phyloP scores from a whole-genome alignment of 2,113 vertebrate genomes.

The Dolichallabes microphthalmus region DNA sequence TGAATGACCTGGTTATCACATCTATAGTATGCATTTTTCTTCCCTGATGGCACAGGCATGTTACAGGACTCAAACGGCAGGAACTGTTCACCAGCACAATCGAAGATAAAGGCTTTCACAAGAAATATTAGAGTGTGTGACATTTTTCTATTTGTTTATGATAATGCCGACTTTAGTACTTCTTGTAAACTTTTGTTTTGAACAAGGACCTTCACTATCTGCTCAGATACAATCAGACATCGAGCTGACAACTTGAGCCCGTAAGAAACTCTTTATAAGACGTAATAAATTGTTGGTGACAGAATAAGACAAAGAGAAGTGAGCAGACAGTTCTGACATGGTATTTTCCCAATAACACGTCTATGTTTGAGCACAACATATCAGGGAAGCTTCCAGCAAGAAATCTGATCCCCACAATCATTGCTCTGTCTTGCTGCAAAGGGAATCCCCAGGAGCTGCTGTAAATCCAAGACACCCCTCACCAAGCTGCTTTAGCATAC shows the following conservation, averaged over 20 bases:
- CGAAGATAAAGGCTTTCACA: too few relatives aligned
- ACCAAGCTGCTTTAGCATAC: not conserved
- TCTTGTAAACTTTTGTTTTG: not conserved
- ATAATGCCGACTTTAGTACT: not conserved
- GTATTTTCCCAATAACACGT: constrained; percentile 48
- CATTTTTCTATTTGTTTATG: too few relatives aligned
- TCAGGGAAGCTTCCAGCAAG: constrained; percentile 9
- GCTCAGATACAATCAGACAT: too few relatives aligned
- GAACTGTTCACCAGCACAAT: too few relatives aligned
- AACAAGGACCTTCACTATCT: too few relatives aligned
- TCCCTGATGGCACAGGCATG: too few relatives aligned
- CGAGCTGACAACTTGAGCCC: too few relatives aligned
- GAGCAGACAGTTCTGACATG: not conserved
- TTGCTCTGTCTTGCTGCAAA: constrained; percentile 12
- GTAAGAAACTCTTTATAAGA: not conserved
- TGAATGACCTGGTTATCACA: too few relatives aligned
- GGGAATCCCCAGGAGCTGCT: constrained; percentile 25
- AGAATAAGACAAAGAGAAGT: not conserved
- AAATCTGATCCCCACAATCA: constrained; percentile 32
- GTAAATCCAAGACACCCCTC: not conserved
- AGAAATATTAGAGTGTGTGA: too few relatives aligned
- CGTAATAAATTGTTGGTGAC: not conserved
- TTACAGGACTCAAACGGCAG: too few relatives aligned
- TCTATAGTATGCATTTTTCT: too few relatives aligned
- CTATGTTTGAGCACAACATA: not conserved